Conservation (phyloP, 1,140 invertebrate species). For the Colletes gigas region DNA sequence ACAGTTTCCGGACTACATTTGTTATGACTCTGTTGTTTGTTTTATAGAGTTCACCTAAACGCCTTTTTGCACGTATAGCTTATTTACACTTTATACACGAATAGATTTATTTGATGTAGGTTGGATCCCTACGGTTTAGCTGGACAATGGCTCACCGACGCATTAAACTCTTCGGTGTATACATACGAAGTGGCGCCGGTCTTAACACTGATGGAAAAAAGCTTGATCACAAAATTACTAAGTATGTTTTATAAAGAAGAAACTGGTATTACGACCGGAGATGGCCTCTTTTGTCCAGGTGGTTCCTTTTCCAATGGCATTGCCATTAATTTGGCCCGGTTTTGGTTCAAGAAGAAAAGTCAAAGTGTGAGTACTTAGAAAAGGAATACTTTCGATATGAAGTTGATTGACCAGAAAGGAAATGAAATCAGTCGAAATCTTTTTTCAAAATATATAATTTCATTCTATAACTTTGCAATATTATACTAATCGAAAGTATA, state of each 20-base stretch:
- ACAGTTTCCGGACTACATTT: background rate
- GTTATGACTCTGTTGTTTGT: background rate
- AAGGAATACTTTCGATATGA: background rate
- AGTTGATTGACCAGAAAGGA: background rate
- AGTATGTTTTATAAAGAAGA: slow-evolving; percentile 75
- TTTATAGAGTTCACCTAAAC: background rate
- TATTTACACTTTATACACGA: background rate
- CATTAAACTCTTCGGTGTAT: slow-evolving; percentile 82
- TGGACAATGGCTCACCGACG: slow-evolving; percentile 82
- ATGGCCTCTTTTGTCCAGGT: slow-evolving; percentile 87
- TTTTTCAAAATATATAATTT: background rate
- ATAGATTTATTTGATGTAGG: slow-evolving; percentile 62
- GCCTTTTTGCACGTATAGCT: background rate
- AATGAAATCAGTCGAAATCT: background rate
- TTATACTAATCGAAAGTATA: no score
- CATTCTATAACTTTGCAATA: background rate
- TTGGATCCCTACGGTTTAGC: slow-evolving; percentile 82
- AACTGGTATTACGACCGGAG: slow-evolving; percentile 82
- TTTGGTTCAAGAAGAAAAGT: slow-evolving; percentile 81
- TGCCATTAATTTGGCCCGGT: slow-evolving; percentile 85
- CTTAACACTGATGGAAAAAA: slow-evolving; percentile 82
- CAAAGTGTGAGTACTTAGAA: slow-evolving; percentile 26
- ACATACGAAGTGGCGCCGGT: slow-evolving; percentile 83
- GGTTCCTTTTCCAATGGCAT: slow-evolving; percentile 89
- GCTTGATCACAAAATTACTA: slow-evolving; percentile 81